phyloP scores from a whole-genome alignment of 2,113 vertebrate genomes.

The Xyliphius kryptos region DNA sequence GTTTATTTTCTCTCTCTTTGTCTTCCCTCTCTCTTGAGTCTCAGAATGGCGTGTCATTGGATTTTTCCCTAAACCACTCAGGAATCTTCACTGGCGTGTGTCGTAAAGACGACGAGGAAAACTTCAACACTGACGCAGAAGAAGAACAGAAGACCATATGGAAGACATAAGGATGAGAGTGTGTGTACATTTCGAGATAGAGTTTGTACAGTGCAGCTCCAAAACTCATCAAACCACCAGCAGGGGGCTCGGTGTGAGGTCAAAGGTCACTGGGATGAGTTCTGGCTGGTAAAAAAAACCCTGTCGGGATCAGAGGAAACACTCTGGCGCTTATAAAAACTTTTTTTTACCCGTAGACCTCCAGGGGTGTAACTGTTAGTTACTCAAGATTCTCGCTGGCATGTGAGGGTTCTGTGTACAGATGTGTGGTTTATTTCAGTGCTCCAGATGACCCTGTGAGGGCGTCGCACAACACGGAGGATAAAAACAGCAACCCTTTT shows the following conservation, averaged over 20 bases:
- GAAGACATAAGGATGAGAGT: conserved; percentile 66
- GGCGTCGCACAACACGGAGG: conserved; percentile 30
- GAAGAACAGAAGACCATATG: too few species aligned
- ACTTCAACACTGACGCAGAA: too few species aligned
- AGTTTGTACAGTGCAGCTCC: conserved; percentile 50
- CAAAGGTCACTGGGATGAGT: conserved; percentile 42
- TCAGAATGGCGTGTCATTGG: too few species aligned
- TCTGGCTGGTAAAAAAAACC: conserved; percentile 24
- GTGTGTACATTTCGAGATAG: conserved; percentile 57
- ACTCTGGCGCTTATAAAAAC: conserved; percentile 15
- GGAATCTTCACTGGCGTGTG: too few species aligned
- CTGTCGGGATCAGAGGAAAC: conserved; percentile 16
- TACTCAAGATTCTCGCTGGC: background rate
- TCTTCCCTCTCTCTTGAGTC: too few species aligned
- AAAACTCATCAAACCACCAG: conserved; percentile 53
- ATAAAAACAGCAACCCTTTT: conserved; percentile 27
- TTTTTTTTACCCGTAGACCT: background rate
- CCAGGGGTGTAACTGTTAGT: conserved; percentile 2
- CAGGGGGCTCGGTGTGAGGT: conserved; percentile 48
- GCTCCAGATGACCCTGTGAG: conserved; percentile 16
- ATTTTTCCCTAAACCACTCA: too few species aligned
- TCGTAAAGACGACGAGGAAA: too few species aligned
- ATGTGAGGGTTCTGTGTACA: conserved; percentile 1
- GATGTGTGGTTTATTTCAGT: background rate
- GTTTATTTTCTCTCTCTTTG: too few species aligned